Base-by-base conservation (phyloP, 2,888 invertebrate species). In the Cremastinae sp. region DNA sequence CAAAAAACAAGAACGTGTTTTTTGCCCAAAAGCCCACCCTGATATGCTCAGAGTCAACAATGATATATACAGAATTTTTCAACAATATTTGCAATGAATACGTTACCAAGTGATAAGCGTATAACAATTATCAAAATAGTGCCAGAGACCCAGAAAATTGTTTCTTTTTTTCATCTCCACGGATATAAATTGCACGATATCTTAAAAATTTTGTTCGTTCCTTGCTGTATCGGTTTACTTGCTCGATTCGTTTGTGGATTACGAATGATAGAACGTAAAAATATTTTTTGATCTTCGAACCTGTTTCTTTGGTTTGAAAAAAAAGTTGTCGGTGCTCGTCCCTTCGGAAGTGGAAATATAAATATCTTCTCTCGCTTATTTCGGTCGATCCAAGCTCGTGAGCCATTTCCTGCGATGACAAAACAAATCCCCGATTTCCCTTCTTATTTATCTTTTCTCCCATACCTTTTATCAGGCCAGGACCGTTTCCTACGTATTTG, bases 1-100 rank as follows among this genome's bases (percentile, higher is more conserved):
- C 76, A 78, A 78, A 78, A 78, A 76, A 73, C 69, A 75, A 78
- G 68, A 69, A 76, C 55, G 64, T 75, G 58, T 69, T 66, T 69
- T 56, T 69, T 56, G 65, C 59, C 78, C 61, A 65, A 71, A 39
- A 43, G 10, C 61, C 66, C 47, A 14, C 22, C 28, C 45, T 28
- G 35, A 59, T 43, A 58, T 64, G 7, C 37, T 49, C 18, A 18
- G 45, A 61, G 37, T 10, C 35, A 53, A 58, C n/a, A n/a, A 12
- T 9, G 22, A 45, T 28, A 41, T 41, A 16, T 18, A 45, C 16
- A 20, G n/a, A 41, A 59, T 55, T 39, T 58, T 41, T 51, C 10
- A 43, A 66, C 64, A 10, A 59, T 66, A 16, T 51, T 49, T 47
- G 20, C 5, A 59, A 5, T 28, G 14, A 61, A 18, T 72, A 72